Evolutionary conservation across 2,797 vertebrate species (phyloP), one percentile per base, ranked within the genome.

Genomic region (Aldrovandia affinis): DNA sequence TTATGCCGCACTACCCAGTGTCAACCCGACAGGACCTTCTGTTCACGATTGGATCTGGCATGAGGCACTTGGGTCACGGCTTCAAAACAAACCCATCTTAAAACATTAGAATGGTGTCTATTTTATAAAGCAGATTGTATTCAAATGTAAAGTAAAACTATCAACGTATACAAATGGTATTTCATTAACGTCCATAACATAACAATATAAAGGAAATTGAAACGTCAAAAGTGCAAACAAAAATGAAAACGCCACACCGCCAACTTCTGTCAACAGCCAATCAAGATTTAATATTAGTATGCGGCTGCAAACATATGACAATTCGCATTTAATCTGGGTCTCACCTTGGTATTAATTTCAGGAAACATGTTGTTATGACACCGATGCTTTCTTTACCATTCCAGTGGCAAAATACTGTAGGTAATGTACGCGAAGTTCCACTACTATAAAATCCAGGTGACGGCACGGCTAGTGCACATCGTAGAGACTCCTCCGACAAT

Each of bases 261-360:
- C 7, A 77, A n/a, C 42, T 39, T 65, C 36, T 42, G 68, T 73
- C 5, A 22, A 20, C 33, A 2, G 39, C 15, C 18, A 73, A 36
- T 36, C 63, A 65, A 65, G 36, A 39, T 70, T 36, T 36, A 20
- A 36, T 39, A 39, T 28, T 0, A 28, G n/a, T 12, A 20, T 52
- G 39, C 39, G 18, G 22, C 22, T 33, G 30, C 82, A 89, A 85
- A 87, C 81, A 83, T n/a, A n/a, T n/a, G n/a, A 80, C 50, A 80
- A 28, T 52, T 28, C 83, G 85, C 77, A 78, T 44, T 22, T 61
- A 18, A 77, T 78, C 1, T 55, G 28, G n/a, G 39, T 57, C 91
- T 94, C 90, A 96, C 95, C 95, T 95, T 95, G 90, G 91, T 95
- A 83, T 95, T 96, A 70, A 96, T 96, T 91, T 96, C 95, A 85